phyloP scores from a whole-genome alignment of 2,888 invertebrate species.

The Auanema sp. region DNA sequence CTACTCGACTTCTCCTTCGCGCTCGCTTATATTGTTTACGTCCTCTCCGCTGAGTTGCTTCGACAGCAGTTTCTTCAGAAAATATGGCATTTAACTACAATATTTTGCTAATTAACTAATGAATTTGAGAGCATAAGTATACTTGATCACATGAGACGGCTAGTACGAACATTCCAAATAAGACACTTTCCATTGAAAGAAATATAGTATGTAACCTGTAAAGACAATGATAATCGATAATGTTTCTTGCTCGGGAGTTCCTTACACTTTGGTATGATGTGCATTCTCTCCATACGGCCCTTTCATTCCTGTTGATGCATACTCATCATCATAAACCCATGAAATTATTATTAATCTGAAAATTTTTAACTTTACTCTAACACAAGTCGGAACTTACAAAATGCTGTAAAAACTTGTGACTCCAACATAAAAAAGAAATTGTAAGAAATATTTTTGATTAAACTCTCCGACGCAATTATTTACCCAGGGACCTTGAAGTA shows the following conservation, averaged over 20 bases:
- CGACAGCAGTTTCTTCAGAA: slow-evolving; percentile 81
- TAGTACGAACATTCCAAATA: slow-evolving; percentile 85
- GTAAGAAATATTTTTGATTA: slow-evolving; percentile 88
- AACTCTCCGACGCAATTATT: slow-evolving; percentile 90
- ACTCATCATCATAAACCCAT: slow-evolving; percentile 57
- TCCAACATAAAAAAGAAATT: slow-evolving; percentile 72
- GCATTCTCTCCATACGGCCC: slow-evolving; percentile 49
- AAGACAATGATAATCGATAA: slow-evolving; percentile 34
- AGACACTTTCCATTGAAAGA: slow-evolving; percentile 77
- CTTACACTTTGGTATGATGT: slow-evolving; percentile 61
- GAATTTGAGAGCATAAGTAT: not conserved
- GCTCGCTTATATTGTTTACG: slow-evolving; percentile 54
- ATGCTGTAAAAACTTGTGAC: slow-evolving; percentile 46
- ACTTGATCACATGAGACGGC: slow-evolving; percentile 80
- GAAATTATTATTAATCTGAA: slow-evolving; percentile 53
- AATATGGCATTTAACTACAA: slow-evolving; percentile 80
- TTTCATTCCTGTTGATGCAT: slow-evolving; percentile 40
- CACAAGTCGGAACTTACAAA: slow-evolving; percentile 51
- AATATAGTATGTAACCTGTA: slow-evolving; percentile 81
- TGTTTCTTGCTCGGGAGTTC: not conserved
- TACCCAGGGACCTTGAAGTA: slow-evolving; percentile 70
- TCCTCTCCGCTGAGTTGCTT: slow-evolving; percentile 71
- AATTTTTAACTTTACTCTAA: slow-evolving; percentile 1
- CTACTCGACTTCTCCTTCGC: slow-evolving; percentile 67
- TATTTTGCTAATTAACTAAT: not conserved